phyloP scores from a whole-genome alignment of 2,113 vertebrate species.

The Oryctolagus cuniculus region mOryCun1.1 NC_091439.1:26359001-26359500 shows the following conservation, averaged over 20 bases:
- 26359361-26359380: background rate
- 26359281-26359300: background rate
- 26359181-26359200: background rate
- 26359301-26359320: background rate
- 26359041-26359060: background rate
- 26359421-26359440: background rate
- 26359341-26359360: background rate
- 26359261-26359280: background rate
- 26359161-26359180: background rate
- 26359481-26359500: background rate
- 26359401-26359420: background rate
- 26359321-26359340: background rate
- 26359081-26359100: background rate
- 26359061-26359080: background rate
- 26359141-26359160: background rate
- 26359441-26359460: background rate
- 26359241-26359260: no score
- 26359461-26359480: background rate
- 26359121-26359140: background rate
- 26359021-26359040: background rate
- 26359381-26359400: background rate
- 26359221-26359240: background rate
- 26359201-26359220: background rate
- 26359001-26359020: background rate
- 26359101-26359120: background rate